Evolutionary conservation across 2,113 vertebrate genomes (phyloP), one percentile per base, ranked within the genome.

Genomic region (Tupaia chinensis): DNA sequence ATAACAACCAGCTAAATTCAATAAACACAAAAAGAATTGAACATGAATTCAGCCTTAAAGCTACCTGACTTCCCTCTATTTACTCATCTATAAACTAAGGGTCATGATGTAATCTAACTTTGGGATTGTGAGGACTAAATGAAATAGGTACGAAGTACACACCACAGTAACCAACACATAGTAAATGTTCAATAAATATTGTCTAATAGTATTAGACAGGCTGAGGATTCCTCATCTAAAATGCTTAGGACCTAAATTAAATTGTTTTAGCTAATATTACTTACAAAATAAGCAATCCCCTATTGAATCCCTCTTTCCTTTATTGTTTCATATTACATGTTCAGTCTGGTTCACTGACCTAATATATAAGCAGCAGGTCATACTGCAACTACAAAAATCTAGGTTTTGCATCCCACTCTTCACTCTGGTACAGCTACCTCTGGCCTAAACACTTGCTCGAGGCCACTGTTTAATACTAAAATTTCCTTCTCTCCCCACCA

Each of bases 1-100:
- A 77, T 69, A 87, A 93, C 23, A 82, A 44, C 12, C 87, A 9
- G 17, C 17, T 63, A 84, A 76, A 53, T 89, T 87, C 66, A 72
- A 56, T 86, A 44, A 91, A 63, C 20, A 27, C 58, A 86, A 91
- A 78, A 76, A 5, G 54, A 90, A 91, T 11, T 89, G 61, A 95
- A 96, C 11, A 34, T 27, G 66, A 84, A 76, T 11, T 63, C 17
- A 92, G 7, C 19, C 19, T 25, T 53, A 25, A 58, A n/a, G 27
- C 53, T 77, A 63, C 22, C 19, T 83, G 14, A 9, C 22, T 17
- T 68, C 20, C 85, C 29, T 87, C 65, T 90, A 22, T 58, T 68
- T 29, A 32, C 5, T 84, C 13, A 89, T 89, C 27, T 92, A 34
- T 70, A 92, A 95, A 66, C 53, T 8, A 82, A 3, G 54, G 16